phyloP scores from a whole-genome alignment of 2,113 vertebrate species.

The Protobothrops flavoviridis region DNA sequence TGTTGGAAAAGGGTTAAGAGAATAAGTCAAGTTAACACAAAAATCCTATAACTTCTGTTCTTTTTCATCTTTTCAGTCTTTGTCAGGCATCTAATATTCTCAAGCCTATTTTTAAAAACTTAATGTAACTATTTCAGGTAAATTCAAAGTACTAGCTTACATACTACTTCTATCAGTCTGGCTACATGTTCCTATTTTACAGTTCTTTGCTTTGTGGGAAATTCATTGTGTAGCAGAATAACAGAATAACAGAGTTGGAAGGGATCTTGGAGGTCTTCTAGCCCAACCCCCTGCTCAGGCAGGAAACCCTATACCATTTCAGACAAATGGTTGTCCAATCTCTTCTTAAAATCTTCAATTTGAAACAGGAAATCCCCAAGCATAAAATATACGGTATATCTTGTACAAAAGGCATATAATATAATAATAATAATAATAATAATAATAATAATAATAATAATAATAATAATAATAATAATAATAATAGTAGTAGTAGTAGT shows the following conservation, averaged over 20 bases:
- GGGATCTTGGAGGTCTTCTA: no score
- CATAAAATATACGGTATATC: neutral
- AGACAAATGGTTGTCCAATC: no score
- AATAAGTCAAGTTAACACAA: neutral
- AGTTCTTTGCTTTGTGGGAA: neutral
- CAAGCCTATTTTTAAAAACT: neutral
- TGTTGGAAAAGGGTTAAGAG: neutral
- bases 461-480: no score
- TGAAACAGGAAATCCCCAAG: neutral
- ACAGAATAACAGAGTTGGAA: no score
- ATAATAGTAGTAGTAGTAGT: no score
- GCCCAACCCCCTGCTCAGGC: no score
- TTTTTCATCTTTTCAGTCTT: neutral
- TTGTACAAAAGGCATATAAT: neutral
- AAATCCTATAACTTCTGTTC: neutral
- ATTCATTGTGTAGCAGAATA: neutral
- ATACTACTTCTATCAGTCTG: neutral
- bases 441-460: no score
- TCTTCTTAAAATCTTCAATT: neutral
- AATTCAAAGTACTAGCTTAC: neutral
- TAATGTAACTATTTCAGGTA: neutral
- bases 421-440: no score
- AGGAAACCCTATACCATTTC: no score
- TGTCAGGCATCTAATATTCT: neutral
- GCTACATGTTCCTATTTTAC: neutral